phyloP scores from a whole-genome alignment of 2,797 vertebrate genomes.

The Lepus oiostolus region DNA sequence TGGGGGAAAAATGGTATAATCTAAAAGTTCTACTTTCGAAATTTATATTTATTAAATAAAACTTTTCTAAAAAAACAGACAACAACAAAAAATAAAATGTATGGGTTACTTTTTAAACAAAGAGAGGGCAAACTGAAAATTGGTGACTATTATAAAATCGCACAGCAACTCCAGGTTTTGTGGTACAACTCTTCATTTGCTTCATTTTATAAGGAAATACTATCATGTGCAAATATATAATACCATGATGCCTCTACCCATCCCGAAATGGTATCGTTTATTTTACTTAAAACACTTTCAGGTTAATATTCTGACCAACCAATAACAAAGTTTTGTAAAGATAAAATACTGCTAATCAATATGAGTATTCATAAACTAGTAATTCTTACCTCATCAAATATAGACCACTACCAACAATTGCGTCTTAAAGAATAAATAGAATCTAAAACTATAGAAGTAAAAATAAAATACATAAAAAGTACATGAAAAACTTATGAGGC shows the following conservation, averaged over 20 bases:
- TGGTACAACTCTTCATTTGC: not conserved
- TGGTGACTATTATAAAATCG: not conserved
- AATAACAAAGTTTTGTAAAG: constrained; percentile 34
- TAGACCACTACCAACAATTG: not conserved
- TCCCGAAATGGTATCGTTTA: not conserved
- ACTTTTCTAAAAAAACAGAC: too few relatives aligned
- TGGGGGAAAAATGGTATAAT: too few relatives aligned
- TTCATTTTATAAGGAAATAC: not conserved
- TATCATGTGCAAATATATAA: not conserved
- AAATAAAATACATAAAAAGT: not conserved
- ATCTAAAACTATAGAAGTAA: constrained; percentile 10
- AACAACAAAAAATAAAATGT: not conserved
- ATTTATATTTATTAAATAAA: too few relatives aligned
- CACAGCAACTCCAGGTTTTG: not conserved
- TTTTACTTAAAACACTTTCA: constrained; percentile 20
- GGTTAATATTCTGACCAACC: not conserved
- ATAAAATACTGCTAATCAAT: not conserved
- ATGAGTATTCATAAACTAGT: not conserved
- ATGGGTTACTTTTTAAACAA: not conserved
- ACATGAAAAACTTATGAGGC: not conserved
- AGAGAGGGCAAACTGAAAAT: not conserved
- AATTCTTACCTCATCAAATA: constrained; percentile 6
- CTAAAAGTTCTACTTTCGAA: too few relatives aligned
- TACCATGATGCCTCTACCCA: not conserved
- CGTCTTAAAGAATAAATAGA: not conserved